A percentile compares a stretch with the other conserved stretches of the same genome.
These are phyloP conservation scores for Dynastes grantii DNA, from an alignment of 2,888 invertebrate genomes.

Conservation along the genomic window DNA sequence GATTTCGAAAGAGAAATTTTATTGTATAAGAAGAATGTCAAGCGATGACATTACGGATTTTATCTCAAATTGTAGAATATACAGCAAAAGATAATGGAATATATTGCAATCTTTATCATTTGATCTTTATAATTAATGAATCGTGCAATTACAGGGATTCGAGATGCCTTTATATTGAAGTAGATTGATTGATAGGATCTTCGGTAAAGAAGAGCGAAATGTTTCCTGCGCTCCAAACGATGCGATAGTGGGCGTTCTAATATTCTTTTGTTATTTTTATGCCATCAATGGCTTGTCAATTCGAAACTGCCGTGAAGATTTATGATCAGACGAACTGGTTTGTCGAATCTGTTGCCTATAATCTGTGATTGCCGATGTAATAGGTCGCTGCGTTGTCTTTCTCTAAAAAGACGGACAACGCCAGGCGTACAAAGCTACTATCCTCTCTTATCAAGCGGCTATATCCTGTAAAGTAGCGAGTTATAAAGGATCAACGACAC, in stretches of 20 bases:
- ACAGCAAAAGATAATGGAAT: too few relatives aligned
- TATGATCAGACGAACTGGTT: constrained; percentile 13
- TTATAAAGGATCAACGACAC: constrained; percentile 46
- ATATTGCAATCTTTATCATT: neutral
- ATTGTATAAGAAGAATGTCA: constrained; percentile 24
- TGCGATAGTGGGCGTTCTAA: constrained; percentile 5
- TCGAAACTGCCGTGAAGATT: constrained; percentile 3
- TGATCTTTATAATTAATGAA: neutral
- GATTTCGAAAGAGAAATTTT: constrained; percentile 17
- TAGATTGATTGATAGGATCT: neutral
- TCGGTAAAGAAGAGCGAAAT: neutral
- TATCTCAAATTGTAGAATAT: neutral
- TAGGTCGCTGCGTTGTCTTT: constrained; percentile 13
- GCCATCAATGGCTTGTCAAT: constrained; percentile 8
- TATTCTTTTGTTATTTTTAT: constrained; percentile 22
- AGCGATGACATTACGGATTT: constrained; percentile 18
- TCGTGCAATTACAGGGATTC: neutral
- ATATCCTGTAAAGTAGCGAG: constrained; percentile 33
- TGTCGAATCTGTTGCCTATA: constrained; percentile 7
- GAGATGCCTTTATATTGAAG: neutral
- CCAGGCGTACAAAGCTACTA: constrained; percentile 17
- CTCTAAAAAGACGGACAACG: constrained; percentile 23
- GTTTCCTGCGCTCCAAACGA: neutral
- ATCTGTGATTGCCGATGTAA: neutral
- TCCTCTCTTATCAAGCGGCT: constrained; percentile 32